Evolutionary conservation across 2,797 vertebrate genomes (phyloP).

Genomic region (Sebastes steindachneri): DNA sequence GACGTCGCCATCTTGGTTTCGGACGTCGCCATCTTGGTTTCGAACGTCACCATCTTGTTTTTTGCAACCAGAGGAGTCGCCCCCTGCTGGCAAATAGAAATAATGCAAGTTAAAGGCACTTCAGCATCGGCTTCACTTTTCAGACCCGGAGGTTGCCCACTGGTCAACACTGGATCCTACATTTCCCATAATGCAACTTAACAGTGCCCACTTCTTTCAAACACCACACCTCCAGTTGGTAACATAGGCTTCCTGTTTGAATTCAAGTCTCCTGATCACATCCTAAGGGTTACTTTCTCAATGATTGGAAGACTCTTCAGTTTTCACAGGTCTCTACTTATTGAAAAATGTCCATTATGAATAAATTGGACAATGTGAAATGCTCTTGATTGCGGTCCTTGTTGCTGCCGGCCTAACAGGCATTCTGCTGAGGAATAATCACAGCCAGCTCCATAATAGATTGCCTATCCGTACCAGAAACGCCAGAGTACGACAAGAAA

Average conservation of each 20-base stretch:
- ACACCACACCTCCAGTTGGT: background rate
- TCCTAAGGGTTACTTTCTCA: background rate
- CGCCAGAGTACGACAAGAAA: slow-evolving; percentile 1
- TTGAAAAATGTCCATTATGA: background rate
- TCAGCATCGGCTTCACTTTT: background rate
- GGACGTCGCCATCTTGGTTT: too few species aligned
- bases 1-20: too few species aligned
- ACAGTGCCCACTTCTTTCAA: background rate
- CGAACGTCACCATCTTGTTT: too few species aligned
- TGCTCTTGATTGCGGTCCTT: background rate
- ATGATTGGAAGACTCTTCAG: background rate
- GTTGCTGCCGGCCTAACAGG: slow-evolving; percentile 21
- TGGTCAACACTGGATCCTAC: background rate
- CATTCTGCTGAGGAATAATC: slow-evolving; percentile 57
- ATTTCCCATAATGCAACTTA: background rate
- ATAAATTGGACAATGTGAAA: background rate
- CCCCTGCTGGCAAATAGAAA: background rate
- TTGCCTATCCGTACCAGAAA: slow-evolving; percentile 42
- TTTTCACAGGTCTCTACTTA: background rate
- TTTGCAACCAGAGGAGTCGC: too few species aligned
- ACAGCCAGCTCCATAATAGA: slow-evolving; percentile 60
- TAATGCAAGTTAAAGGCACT: background rate
- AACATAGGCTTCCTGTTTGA: background rate
- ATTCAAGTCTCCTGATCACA: too few species aligned
- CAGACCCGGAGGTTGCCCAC: background rate